These are phyloP conservation scores for Nemopilema nomurai DNA, from an alignment of 30 jellyfish, hydroid and myxozoan genomes.

Conservation along the genomic window DNA sequence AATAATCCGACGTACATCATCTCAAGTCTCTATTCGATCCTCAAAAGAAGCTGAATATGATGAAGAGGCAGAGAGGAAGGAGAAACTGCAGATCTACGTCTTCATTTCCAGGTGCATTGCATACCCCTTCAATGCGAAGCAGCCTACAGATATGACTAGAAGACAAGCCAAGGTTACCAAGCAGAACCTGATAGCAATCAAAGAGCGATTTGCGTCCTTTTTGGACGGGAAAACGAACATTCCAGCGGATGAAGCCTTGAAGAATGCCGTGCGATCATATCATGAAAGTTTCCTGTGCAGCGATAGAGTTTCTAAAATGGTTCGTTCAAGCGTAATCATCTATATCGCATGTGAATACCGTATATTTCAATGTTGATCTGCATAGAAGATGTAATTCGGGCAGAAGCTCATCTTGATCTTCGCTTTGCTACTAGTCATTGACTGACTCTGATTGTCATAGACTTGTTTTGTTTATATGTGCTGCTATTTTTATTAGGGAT, in stretches of 20 bases:
- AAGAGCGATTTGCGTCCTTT: conserved; percentile 90
- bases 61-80: conserved; percentile 89
- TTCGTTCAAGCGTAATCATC: neutral
- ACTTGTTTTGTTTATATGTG: too few relatives aligned
- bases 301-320: conserved; percentile 96
- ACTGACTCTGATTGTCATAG: too few relatives aligned
- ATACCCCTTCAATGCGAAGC: conserved; percentile 94
- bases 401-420: too few relatives aligned
- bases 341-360: too few relatives aligned
- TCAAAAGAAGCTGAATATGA: conserved; percentile 54
- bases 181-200: conserved; percentile 80
- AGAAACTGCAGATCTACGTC: conserved; percentile 82
- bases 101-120: conserved; percentile 94
- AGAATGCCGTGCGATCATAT: conserved; percentile 84
- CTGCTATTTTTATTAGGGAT: too few relatives aligned
- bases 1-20: conserved; percentile 40
- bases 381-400: too few relatives aligned
- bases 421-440: neutral
- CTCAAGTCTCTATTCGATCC: conserved; percentile 46
- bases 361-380: too few relatives aligned
- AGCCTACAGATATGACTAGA: conserved; percentile 93
- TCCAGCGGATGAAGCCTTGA: conserved; percentile 92
- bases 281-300: conserved; percentile 91
- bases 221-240: conserved; percentile 90
- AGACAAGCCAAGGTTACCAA: conserved; percentile 91